phyloP scores from a whole-genome alignment of 37 sponge, comb jelly and placozoan species.

The Geodia barretti region DNA sequence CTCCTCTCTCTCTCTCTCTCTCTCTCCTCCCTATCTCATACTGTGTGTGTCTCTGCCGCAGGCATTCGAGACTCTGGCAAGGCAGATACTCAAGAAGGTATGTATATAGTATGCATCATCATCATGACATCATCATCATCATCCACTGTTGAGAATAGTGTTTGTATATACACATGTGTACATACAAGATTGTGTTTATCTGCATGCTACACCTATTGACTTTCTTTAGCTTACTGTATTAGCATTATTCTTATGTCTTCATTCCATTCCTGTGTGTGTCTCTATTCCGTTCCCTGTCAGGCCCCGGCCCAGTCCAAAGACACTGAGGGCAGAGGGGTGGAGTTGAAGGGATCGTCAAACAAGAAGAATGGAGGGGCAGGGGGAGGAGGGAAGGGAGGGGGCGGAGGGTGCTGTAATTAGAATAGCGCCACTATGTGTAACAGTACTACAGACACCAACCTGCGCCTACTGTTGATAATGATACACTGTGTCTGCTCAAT shows the following conservation, averaged over 20 bases:
- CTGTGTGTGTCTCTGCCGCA: not conserved
- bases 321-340: not conserved
- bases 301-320: not conserved
- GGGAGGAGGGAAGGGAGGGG: not conserved
- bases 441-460: too few species aligned
- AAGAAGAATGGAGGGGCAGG: not conserved
- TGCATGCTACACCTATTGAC: not conserved
- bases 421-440: too few species aligned
- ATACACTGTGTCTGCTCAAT: too few species aligned
- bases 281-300: not conserved
- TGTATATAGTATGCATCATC: too few species aligned
- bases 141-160: not conserved
- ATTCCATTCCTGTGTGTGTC: too few species aligned
- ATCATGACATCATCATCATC: not conserved
- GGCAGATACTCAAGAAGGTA: conserved; percentile 63
- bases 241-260: conserved; percentile 7
- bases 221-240: not conserved
- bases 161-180: too few species aligned
- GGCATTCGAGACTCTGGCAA: conserved; percentile 62
- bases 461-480: too few species aligned
- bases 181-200: not conserved
- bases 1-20: not conserved
- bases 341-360: not conserved
- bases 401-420: not conserved
- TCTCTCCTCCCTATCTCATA: not conserved